Conservation (phyloP, 1,140 invertebrate species). For the Calephelis virginiensis region DNA sequence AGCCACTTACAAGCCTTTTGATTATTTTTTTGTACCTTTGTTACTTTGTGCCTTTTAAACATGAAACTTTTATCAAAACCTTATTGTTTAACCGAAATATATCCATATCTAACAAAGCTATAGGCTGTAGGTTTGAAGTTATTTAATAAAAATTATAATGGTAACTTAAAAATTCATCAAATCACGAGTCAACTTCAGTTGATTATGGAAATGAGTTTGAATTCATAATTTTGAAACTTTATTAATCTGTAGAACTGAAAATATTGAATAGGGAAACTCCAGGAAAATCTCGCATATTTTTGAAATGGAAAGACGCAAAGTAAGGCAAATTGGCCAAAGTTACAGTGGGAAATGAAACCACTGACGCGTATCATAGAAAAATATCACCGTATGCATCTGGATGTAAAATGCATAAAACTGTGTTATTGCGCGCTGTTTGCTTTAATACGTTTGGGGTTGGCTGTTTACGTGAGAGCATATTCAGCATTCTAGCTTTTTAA, state of each 20-base stretch:
- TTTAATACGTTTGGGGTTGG: slow-evolving; percentile 42
- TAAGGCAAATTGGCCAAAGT: slow-evolving; percentile 14
- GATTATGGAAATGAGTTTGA: slow-evolving; percentile 7
- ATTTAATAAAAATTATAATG: no score
- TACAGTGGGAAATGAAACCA: slow-evolving; percentile 29
- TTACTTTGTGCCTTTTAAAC: no score
- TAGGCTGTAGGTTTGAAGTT: no score
- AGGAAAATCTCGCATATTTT: slow-evolving; percentile 1
- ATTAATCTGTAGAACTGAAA: slow-evolving; percentile 5
- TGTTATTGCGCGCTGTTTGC: slow-evolving; percentile 42
- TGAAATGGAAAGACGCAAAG: slow-evolving; percentile 7
- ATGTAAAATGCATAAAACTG: slow-evolving; percentile 37
- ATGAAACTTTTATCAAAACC: no score
- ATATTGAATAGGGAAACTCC: not conserved
- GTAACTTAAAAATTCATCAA: not conserved
- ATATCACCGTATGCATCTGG: slow-evolving; percentile 32
- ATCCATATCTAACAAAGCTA: no score
- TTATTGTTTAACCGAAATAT: no score
- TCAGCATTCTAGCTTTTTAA: slow-evolving; percentile 9
- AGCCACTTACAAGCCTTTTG: no score
- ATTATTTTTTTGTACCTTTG: no score
- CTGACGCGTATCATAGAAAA: slow-evolving; percentile 32
- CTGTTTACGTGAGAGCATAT: slow-evolving; percentile 19
- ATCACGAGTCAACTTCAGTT: slow-evolving; percentile 3
- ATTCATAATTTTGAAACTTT: slow-evolving; percentile 10